Evolutionary conservation across 2,797 vertebrate species (phyloP), one percentile per base, ranked within the genome.

Genomic region (Diplodus sargus): DNA sequence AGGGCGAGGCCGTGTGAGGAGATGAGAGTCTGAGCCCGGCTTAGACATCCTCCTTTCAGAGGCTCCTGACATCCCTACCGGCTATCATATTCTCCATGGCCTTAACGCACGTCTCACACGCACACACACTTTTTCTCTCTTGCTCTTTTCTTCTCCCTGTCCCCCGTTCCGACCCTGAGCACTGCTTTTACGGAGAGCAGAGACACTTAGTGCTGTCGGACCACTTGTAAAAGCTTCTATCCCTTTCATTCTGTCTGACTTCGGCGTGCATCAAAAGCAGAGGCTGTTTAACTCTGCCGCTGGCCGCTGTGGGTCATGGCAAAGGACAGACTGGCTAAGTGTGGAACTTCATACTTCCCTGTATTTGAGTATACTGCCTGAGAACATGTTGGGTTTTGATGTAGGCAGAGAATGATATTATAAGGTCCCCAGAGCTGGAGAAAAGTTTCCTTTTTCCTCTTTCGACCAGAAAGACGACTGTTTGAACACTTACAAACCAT

Each of bases 21-120:
- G 93, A 94, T 93, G 92, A 93, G 91, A 84, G 92, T 94, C 92
- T 94, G 92, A 95, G 90, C 91, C 93, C 1, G 74, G 90, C 93
- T 94, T 94, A 93, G 87, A 90, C 90, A 79, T 84, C 83, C 81
- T 91, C 78, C 78, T 89, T 89, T 91, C 82, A 90, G 80, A 80
- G 85, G 74, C 87, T 92, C 78, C 85, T 87, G 72, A 90, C 88
- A 87, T 91, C 87, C 85, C 90, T 91, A 87, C 88, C 70, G 81
- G 92, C 94, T 79, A 89, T 89, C 82, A 89, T 86, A 87, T 89
- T 85, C 85, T 84, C 74, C 49, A 34, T 76, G 63, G 85, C 85
- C 74, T 70, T 79, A 85, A 79, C 79, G 53, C 85, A 84, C 73
- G 54, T 43, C 54, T 54, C 67, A 57, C 71, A 23, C 47, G 13